These are phyloP conservation scores for Holothuria leucospilota DNA, from an alignment of 53 echinoderm and acorn worm species.

Conservation along the genomic window DNA sequence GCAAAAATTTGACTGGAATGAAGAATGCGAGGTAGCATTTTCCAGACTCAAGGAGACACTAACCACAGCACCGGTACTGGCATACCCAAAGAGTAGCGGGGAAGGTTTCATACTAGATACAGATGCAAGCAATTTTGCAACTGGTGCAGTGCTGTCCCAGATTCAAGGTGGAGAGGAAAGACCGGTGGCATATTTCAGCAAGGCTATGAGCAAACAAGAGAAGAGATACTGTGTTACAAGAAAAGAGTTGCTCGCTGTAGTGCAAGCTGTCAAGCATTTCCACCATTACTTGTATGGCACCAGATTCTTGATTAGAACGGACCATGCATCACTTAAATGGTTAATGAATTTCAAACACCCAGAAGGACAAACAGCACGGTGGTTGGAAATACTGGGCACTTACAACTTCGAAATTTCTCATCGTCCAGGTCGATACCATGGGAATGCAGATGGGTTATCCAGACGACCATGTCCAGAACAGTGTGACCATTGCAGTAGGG, in stretches of 20 bases:
- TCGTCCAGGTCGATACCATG: slow-evolving; percentile 45
- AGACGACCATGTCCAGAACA: slow-evolving; percentile 38
- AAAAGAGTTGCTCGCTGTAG: slow-evolving; percentile 50
- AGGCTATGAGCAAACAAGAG: slow-evolving; percentile 14
- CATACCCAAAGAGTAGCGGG: too few species aligned
- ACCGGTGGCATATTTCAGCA: too few species aligned
- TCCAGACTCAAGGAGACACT: too few species aligned
- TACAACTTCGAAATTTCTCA: slow-evolving; percentile 52
- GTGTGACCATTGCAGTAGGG: slow-evolving; percentile 11
- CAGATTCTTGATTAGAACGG: slow-evolving; percentile 46
- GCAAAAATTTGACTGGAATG: too few species aligned
- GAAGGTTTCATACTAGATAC: too few species aligned
- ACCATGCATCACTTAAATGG: slow-evolving; percentile 53
- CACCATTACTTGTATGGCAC: slow-evolving; percentile 62
- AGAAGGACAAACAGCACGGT: slow-evolving; percentile 58
- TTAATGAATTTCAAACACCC: slow-evolving; percentile 47
- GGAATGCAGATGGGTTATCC: slow-evolving; percentile 47
- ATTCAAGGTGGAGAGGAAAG: too few species aligned
- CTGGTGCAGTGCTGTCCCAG: too few species aligned
- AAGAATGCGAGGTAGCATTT: too few species aligned
- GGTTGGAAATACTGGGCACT: slow-evolving; percentile 39
- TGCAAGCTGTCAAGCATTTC: slow-evolving; percentile 48
- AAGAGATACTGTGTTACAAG: slow-evolving; percentile 58
- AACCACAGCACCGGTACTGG: too few species aligned
- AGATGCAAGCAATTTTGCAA: too few species aligned